phyloP scores from a whole-genome alignment of 2,113 vertebrate species.

The Gallinago undulata region DNA sequence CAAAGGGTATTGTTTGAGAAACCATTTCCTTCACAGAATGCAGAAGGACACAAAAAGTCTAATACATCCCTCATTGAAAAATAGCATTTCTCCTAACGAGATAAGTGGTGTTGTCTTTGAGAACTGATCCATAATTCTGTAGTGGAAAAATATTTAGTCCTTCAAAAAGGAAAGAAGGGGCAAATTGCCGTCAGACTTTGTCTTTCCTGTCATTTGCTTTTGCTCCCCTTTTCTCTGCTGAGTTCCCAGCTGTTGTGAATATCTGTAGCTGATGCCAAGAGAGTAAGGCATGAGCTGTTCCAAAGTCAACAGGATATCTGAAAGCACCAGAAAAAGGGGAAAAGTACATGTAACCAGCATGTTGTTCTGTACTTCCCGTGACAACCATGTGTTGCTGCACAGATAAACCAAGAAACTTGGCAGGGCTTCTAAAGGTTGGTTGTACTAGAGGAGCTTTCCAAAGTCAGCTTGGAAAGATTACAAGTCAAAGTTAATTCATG shows the following conservation, averaged over 20 bases:
- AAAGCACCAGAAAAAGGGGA: neutral
- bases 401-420: neutral
- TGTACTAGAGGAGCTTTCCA: neutral
- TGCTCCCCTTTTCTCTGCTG: neutral
- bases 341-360: neutral
- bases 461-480: neutral
- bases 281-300: neutral
- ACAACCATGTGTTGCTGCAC: neutral
- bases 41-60: neutral
- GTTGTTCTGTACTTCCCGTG: neutral
- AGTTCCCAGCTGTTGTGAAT: neutral
- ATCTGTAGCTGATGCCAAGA: neutral
- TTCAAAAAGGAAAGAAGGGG: neutral
- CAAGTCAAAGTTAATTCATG: neutral
- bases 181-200: neutral
- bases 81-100: neutral
- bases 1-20: neutral
- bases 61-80: neutral
- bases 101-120: neutral
- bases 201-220: neutral
- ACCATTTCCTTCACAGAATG: neutral
- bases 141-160: neutral
- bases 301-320: neutral
- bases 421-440: neutral
- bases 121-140: neutral